Evolutionary conservation across 1,140 invertebrate species (phyloP).

Genomic region (Telenomus remus): DNA sequence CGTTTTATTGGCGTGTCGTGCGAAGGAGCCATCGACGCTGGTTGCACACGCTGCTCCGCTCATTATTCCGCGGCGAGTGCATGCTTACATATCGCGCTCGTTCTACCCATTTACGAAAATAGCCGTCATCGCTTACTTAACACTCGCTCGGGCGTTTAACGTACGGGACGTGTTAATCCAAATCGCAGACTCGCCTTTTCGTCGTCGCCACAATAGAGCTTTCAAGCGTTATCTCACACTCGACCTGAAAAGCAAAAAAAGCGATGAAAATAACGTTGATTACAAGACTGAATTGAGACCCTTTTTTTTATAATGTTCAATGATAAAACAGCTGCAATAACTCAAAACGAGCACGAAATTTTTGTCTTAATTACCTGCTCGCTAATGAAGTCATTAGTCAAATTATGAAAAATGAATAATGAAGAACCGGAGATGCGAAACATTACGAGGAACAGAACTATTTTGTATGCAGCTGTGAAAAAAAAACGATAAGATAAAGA

Average conservation of each 20-base stretch:
- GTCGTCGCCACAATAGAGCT: slow-evolving; percentile 3
- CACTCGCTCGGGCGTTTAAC: slow-evolving; percentile 53
- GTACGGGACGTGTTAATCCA: slow-evolving; percentile 64
- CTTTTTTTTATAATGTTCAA: slow-evolving; percentile 15
- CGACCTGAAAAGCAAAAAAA: no score
- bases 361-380: slow-evolving; percentile 24
- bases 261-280: no score
- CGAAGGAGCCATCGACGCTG: slow-evolving; percentile 70
- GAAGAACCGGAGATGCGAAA: slow-evolving; percentile 3
- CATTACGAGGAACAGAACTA: slow-evolving; percentile 6
- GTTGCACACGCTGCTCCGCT: slow-evolving; percentile 60
- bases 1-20: slow-evolving; percentile 74
- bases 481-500: background rate
- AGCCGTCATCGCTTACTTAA: slow-evolving; percentile 60
- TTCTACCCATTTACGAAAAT: slow-evolving; percentile 57
- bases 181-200: slow-evolving; percentile 32
- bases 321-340: slow-evolving; percentile 10
- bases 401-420: slow-evolving; percentile 28
- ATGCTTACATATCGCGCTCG: slow-evolving; percentile 58
- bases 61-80: slow-evolving; percentile 61
- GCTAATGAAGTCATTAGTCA: slow-evolving; percentile 40
- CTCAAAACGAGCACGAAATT: slow-evolving; percentile 20
- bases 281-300: background rate
- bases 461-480: slow-evolving; percentile 2
- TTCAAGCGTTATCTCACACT: no score